Evolutionary conservation across 2,888 invertebrate genomes (phyloP), one percentile per base, ranked within the genome.

Genomic region (Drosophila rubida): DNA sequence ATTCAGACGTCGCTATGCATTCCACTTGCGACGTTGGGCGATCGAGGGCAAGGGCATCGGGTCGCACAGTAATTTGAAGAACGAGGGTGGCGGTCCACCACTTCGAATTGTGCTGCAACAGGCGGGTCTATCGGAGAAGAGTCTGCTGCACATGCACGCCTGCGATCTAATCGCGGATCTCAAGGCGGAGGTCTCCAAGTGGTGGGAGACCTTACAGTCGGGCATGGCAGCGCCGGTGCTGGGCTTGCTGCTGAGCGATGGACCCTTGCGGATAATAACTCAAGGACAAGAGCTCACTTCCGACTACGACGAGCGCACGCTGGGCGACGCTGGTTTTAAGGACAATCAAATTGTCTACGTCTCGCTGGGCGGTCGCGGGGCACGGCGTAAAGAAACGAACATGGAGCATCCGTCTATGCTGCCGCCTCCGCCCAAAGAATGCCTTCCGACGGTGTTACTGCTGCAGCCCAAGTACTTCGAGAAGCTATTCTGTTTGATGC

Each of bases 281-380:
- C 96, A 96, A 89, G 98, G 98, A 0, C 98, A 98, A 91, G 98
- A 98, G 90, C 92, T 98, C 6, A 97, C 97, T 0, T 96, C 96
- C 3, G 98, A 98, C 85, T 96, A 96, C 82, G 98, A 98, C 90
- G 98, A 98, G 90, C 96, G 98, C 79, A 96, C 96, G 1, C 92
- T 98, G 2, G 95, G 95, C 37, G 98, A 98, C 91, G 96, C 97
- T 93, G 97, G 97, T 19, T 97, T 98, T 90, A 98, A 98, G 90
- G 98, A 98, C 90, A 95, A 96, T 90, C 98, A 96, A 95, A 93
- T 97, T 92, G 96, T 98, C 46, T 98, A 97, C 92, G 97, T 98
- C 57, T 98, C 97, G 0, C 94, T 97, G 89, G 97, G 98, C 30
- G 95, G 95, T 35, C 92, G 93, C 8, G 94, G 90, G 90, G 93